These are phyloP conservation scores for Neotragus moschatus DNA, from an alignment of 2,113 vertebrate species.

Conservation along the genomic window DNA sequence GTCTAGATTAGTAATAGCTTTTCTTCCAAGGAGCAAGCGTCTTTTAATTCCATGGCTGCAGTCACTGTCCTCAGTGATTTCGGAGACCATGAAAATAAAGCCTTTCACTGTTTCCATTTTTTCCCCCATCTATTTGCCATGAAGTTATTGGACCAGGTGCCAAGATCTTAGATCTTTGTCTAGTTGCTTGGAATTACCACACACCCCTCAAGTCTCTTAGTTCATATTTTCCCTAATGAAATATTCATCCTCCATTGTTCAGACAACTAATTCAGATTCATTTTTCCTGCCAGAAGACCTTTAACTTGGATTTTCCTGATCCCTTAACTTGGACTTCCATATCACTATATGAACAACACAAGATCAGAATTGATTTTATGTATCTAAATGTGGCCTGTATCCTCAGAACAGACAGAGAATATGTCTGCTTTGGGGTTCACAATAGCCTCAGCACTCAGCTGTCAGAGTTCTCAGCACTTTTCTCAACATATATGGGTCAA, in stretches of 20 bases:
- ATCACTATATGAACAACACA: neutral
- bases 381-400: neutral
- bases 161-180: neutral
- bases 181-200: neutral
- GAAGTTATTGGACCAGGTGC: neutral
- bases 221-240: neutral
- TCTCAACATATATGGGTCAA: neutral
- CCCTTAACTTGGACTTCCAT: neutral
- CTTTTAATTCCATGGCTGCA: neutral
- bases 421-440: neutral
- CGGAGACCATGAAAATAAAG: neutral
- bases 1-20: neutral
- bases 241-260: neutral
- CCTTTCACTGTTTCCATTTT: neutral
- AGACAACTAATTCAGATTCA: neutral
- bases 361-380: neutral
- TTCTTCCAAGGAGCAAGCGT: neutral
- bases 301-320: neutral
- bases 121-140: neutral
- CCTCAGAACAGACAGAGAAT: neutral
- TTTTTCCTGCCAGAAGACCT: neutral
- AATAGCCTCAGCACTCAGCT: neutral
- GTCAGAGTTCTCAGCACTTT: neutral
- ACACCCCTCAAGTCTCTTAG: neutral
- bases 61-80: neutral